A percentile compares a stretch with the other conserved stretches of the same genome.
Conservation (phyloP, 2,888 invertebrate genomes). For the Trisateles emortualis region DNA sequence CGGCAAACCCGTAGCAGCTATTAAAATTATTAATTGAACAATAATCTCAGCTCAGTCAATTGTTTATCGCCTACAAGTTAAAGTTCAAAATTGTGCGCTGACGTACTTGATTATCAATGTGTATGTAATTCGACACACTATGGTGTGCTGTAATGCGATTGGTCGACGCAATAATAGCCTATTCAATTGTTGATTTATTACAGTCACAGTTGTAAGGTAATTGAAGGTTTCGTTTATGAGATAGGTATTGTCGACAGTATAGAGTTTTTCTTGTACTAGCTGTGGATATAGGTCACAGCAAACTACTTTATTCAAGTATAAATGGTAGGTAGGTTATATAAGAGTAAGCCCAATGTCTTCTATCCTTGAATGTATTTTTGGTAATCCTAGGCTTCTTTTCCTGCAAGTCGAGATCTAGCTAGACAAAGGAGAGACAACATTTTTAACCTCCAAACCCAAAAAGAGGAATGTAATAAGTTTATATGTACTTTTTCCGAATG, state of each 20-base stretch:
- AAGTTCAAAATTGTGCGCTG: slow-evolving; percentile 32
- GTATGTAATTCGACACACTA: slow-evolving; percentile 54
- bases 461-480: too few species aligned
- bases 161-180: slow-evolving; percentile 57
- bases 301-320: background rate
- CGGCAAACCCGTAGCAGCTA: slow-evolving; percentile 22
- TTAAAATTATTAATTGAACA: slow-evolving; percentile 41
- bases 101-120: slow-evolving; percentile 51
- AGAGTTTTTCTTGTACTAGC: slow-evolving; percentile 11
- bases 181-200: slow-evolving; percentile 62
- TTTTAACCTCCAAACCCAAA: too few species aligned
- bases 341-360: too few species aligned
- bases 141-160: slow-evolving; percentile 56
- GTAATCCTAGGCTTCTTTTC: too few species aligned
- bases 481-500: background rate
- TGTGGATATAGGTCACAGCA: background rate
- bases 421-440: too few species aligned
- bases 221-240: slow-evolving; percentile 56
- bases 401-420: too few species aligned
- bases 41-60: slow-evolving; percentile 34
- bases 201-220: slow-evolving; percentile 55
- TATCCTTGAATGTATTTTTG: too few species aligned
- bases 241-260: slow-evolving; percentile 25
- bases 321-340: too few species aligned
- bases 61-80: slow-evolving; percentile 36